Evolutionary conservation across 1,140 invertebrate genomes (phyloP), one percentile per base, ranked within the genome.

Genomic region (Steinernema khuongi): DNA sequence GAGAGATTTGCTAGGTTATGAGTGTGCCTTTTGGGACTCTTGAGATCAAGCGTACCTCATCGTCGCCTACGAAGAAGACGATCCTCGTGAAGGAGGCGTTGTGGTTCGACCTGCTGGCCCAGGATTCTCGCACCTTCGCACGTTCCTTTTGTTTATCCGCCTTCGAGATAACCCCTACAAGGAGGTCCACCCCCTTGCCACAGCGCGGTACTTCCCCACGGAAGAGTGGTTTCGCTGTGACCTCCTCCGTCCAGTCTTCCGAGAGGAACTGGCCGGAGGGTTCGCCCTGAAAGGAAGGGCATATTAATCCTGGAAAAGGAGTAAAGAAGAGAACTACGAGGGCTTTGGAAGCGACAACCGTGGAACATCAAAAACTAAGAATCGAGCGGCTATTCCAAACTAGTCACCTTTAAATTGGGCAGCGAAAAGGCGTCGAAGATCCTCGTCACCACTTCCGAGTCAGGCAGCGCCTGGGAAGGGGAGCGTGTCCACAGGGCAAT

Each of bases 311-410:
- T 67, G 1, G 66, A 22, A 31, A 31, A 67, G 19, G 32, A 22
- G 66, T 30, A 19, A 31, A 67, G 2, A 26, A 31, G 41, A 69
- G 41, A 69, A 69, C 68, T 36, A 69, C 33, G 31, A 69, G 41
- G 29, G 31, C 29, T 28, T n/a, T n/a, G n/a, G n/a, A n/a, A n/a
- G n/a, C n/a, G n/a, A n/a, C n/a, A n/a, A n/a, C n/a, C n/a, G n/a
- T n/a, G n/a, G n/a, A n/a, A n/a, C n/a, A n/a, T n/a, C n/a, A n/a
- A n/a, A n/a, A n/a, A n/a, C n/a, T n/a, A n/a, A n/a, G n/a, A n/a
- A n/a, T n/a, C n/a, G n/a, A n/a, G n/a, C n/a, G n/a, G n/a, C n/a
- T n/a, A n/a, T n/a, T n/a, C n/a, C n/a, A n/a, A n/a, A n/a, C n/a
- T n/a, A n/a, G n/a, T n/a, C n/a, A n/a, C n/a, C n/a, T n/a, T n/a